These are phyloP conservation scores for Synodontis membranacea DNA, from an alignment of 2,113 vertebrate genomes.

Conservation along the genomic window DNA sequence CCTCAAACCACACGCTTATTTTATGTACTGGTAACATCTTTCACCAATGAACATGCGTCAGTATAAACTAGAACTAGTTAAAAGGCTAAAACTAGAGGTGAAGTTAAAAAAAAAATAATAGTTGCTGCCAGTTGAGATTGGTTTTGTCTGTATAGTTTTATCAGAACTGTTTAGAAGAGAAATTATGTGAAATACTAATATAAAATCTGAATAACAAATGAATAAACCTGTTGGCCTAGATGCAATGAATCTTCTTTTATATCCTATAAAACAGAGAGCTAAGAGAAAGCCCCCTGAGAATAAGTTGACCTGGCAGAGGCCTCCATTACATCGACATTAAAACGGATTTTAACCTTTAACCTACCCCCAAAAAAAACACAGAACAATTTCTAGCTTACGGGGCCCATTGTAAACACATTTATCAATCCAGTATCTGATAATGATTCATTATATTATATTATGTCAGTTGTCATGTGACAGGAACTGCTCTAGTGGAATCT, in stretches of 20 bases:
- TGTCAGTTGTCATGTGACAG: background rate
- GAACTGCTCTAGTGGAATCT: background rate
- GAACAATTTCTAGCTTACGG: conserved; percentile 37
- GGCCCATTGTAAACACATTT: background rate
- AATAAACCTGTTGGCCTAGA: conserved; percentile 22
- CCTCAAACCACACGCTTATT: background rate
- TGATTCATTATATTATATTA: background rate
- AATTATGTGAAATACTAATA: background rate
- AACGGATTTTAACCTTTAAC: conserved; percentile 60
- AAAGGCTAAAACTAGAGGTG: background rate
- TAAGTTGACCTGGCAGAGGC: conserved; percentile 65
- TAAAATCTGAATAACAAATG: background rate
- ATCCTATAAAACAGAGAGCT: conserved; percentile 58
- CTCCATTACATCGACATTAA: conserved; percentile 60
- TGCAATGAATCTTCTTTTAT: conserved; percentile 58
- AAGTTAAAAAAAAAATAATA: background rate
- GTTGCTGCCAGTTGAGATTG: background rate
- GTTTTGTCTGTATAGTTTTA: background rate
- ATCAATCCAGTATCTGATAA: background rate
- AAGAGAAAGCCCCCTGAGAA: conserved; percentile 47
- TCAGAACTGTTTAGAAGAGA: background rate
- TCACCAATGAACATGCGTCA: background rate
- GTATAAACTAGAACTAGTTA: background rate
- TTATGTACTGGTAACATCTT: background rate
- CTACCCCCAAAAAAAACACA: conserved; percentile 45